Base-by-base conservation (phyloP, 2,888 invertebrate genomes). In the Rhingia rostrata region DNA sequence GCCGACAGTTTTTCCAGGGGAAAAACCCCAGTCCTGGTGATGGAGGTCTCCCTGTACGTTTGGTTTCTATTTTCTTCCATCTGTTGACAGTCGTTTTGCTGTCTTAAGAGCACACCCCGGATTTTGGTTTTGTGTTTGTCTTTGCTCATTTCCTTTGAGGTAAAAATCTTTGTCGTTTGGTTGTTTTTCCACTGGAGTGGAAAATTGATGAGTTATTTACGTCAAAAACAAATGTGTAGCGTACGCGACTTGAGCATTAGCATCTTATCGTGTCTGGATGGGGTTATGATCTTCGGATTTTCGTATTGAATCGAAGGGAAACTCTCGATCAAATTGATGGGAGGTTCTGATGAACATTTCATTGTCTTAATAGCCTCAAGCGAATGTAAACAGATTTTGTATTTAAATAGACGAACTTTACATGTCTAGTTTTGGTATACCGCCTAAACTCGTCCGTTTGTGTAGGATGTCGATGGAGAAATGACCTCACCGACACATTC, bases 171-270 rank as follows among this genome's bases (percentile, higher is more conserved):
- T 83, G 83, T 78, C 73, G 56, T 61, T 51, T n/a, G 53, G 12
- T 60, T 78, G 56, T 51, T 83, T 69, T 78, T 74, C 69, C 73
- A 83, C 51, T 74, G 73, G 78, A 83, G 78, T 83, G 78, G 78
- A 69, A 83, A 69, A 78, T 83, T 78, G 58, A 78, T 78, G 83
- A 83, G 78, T 73, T 73, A 63, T 73, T 74, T 73, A 60, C 14
- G 67, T 54, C 37, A 43, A 51, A 63, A 58, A 69, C 41, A 69
- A 58, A 70, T 70, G 30, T 30, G 63, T n/a, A 43, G 10, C 14
- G 14, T 7, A 10, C 9, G 10, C 64, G 45, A n/a, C 4, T 7
- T 7, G 33, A 6, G 12, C 14, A 22, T 22, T 4, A 6, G 12
- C 4, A 4, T 10, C 53, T 10, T 4, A 41, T 41, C 10, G 51